phyloP scores from a whole-genome alignment of 2,888 invertebrate species.

The Caenorhabditis parvicauda region DNA sequence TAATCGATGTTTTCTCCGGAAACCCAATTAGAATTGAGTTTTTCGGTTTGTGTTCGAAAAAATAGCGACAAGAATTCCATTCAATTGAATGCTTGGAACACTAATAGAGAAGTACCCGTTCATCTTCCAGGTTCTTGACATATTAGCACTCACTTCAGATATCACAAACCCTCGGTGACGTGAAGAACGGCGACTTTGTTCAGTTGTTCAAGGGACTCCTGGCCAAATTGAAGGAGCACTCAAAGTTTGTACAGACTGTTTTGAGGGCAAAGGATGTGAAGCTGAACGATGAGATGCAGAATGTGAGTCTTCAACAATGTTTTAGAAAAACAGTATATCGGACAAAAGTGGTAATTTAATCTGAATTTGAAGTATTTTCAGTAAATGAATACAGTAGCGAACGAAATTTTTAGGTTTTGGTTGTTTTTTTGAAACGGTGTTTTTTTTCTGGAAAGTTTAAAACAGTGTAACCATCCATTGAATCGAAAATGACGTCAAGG shows the following conservation, averaged over 20 bases:
- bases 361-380: not conserved
- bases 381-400: too few relatives aligned
- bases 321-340: not conserved
- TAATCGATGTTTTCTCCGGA: too few relatives aligned
- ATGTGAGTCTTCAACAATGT: constrained; percentile 13
- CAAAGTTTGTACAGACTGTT: constrained; percentile 22
- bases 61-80: too few relatives aligned
- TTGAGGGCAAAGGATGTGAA: constrained; percentile 18
- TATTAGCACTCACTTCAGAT: constrained; percentile 15
- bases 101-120: not conserved
- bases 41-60: too few relatives aligned
- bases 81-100: not conserved
- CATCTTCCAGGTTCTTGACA: not conserved
- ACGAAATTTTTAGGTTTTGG: too few relatives aligned
- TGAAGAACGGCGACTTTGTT: constrained; percentile 40
- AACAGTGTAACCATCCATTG: not conserved
- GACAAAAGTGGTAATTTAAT: not conserved
- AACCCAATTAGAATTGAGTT: too few relatives aligned
- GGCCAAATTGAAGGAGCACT: constrained; percentile 35
- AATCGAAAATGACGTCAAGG: not conserved
- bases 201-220: constrained; percentile 40
- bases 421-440: not conserved
- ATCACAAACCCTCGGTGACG: constrained; percentile 18
- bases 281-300: constrained; percentile 37
- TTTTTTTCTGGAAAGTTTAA: not conserved